A percentile compares a stretch with the other conserved stretches of the same genome.
These are phyloP conservation scores for Macrotrachela quadricornifera DNA, from an alignment of 1,140 invertebrate genomes.

Conservation along the genomic window DNA sequence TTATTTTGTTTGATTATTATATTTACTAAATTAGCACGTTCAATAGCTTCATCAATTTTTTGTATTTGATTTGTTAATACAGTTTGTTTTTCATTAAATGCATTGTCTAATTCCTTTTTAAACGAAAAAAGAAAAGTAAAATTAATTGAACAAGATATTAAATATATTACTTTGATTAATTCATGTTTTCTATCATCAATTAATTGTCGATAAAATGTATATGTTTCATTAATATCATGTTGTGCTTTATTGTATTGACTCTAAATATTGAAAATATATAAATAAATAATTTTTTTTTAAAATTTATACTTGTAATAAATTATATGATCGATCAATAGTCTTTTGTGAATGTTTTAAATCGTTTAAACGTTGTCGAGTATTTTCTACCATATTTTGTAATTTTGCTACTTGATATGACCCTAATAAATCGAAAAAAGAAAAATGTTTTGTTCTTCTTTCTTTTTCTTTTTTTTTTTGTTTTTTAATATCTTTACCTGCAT, in stretches of 20 bases:
- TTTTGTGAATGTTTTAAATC: constrained; percentile 62
- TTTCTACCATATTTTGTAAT: constrained; percentile 52
- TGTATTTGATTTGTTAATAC: constrained; percentile 60
- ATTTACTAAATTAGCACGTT: constrained; percentile 21
- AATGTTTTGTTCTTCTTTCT: neutral
- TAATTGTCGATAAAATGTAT: constrained; percentile 78
- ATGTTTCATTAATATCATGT: constrained; percentile 49
- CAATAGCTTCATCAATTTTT: constrained; percentile 75
- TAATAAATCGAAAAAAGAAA: neutral
- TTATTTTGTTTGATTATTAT: no score
- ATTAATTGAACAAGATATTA: no score
- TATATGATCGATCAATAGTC: constrained; percentile 58
- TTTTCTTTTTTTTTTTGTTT: no score
- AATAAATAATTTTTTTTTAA: no score
- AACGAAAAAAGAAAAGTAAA: no score
- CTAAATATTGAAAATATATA: constrained; percentile 39
- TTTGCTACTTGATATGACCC: constrained; percentile 56
- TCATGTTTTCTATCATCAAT: constrained; percentile 81
- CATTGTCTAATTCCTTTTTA: constrained; percentile 67
- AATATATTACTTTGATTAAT: constrained; percentile 42
- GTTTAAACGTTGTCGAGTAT: constrained; percentile 50
- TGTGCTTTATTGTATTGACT: constrained; percentile 70
- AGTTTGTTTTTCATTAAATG: constrained; percentile 66
- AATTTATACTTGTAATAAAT: constrained; percentile 41
- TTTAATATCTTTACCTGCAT: constrained; percentile 40